Evolutionary conservation across 2,113 vertebrate genomes (phyloP), one percentile per base, ranked within the genome.

Genomic region (Sula dactylatra): DNA sequence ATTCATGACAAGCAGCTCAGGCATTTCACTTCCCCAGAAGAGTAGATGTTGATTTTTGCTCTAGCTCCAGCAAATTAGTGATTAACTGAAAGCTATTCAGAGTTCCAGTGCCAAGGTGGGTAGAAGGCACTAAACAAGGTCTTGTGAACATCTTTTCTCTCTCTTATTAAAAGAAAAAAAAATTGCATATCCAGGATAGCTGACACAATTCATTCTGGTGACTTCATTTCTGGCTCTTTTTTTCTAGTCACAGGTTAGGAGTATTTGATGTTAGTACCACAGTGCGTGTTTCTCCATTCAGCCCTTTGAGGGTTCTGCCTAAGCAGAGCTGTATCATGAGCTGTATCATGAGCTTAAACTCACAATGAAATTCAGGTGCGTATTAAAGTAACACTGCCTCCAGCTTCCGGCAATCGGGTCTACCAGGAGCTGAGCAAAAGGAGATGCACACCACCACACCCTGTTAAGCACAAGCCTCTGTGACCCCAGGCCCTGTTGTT

Each of bases 141-240:
- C 31, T 79, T 85, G 24, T 47, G 52, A 82, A 52, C 18, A n/a
- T 31, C 38, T 72, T 73, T 72, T 34, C 32, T 78, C 20, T 86
- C 34, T 71, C n/a, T 34, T 93, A 64, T 12, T 64, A 29, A 66
- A 47, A 72, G 17, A 38, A 93, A 82, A 93, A 82, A 95, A 95
- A 55, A 25, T 1, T 1, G 8, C 22, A 49, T 4, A 65, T 73
- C 40, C 42, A 27, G 7, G 16, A 9, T 15, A 69, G 18, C 36
- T 76, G 36, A 38, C 18, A 44, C 12, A 27, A 19, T n/a, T 64
- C 21, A 13, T 36, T 58, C 67, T 36, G 9, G 14, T 36, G 10
- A 58, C 62, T 89, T 65, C 3, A 27, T 62, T 89, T 62, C 72
- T 86, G 27, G 3, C 27, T 71, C 42, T 62, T 38, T 81, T 81